Conservation (phyloP, 2,888 invertebrate species). For the Ormyrus pomaceus region DNA sequence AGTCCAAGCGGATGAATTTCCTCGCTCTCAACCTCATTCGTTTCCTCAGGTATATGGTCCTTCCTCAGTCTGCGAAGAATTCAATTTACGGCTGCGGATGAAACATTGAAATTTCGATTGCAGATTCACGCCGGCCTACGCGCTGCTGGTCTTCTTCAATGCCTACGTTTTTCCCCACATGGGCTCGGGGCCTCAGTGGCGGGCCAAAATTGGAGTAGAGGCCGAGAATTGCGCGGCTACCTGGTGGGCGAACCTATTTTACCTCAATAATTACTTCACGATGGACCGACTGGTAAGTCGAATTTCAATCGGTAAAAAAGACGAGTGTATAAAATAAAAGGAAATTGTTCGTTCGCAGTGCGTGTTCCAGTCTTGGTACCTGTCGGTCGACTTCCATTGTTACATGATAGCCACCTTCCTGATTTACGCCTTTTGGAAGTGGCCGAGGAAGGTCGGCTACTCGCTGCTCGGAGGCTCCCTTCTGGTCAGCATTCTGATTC, state of each 20-base stretch:
- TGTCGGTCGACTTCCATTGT: constrained; percentile 64
- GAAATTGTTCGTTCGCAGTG: constrained; percentile 60
- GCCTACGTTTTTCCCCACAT: constrained; percentile 62
- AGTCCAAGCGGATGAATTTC: constrained; percentile 57
- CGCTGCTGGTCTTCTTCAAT: constrained; percentile 64
- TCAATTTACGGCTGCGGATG: background rate
- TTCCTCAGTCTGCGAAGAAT: background rate
- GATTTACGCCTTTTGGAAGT: constrained; percentile 62
- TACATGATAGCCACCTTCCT: constrained; percentile 60
- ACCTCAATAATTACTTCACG: constrained; percentile 67
- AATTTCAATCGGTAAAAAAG: too few relatives aligned
- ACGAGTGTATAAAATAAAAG: background rate
- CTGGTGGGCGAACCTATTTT: constrained; percentile 70
- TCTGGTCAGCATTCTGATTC: constrained; percentile 59
- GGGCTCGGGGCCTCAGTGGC: constrained; percentile 68
- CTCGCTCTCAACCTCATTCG: constrained; percentile 42
- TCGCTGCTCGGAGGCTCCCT: constrained; percentile 59
- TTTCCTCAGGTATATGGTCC: constrained; percentile 55
- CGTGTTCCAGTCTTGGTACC: constrained; percentile 67
- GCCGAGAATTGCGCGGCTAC: constrained; percentile 62
- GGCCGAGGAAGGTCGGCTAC: constrained; percentile 65
- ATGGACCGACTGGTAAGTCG: constrained; percentile 58
- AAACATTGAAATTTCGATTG: background rate
- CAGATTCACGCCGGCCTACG: constrained; percentile 66
- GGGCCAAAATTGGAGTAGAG: constrained; percentile 59